Percentiles rank a stretch among this genome's conserved stretches.
Conservation (phyloP, 1,140 invertebrate genomes). For the Temnothorax curvispinosus region DNA sequence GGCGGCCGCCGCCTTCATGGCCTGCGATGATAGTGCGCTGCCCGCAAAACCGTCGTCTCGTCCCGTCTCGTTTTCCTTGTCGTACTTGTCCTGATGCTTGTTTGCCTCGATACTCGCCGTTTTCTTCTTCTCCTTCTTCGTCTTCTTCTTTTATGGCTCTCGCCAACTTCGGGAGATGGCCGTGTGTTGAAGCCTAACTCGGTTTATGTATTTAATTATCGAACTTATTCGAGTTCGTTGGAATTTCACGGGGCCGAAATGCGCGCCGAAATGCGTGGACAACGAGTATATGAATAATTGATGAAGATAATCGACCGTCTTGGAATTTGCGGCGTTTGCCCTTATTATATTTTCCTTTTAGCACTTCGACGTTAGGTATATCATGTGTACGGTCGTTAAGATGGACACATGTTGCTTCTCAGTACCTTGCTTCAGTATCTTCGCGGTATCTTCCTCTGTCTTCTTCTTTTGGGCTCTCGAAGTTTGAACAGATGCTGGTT, state of each 20-base stretch:
- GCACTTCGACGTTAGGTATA: neutral
- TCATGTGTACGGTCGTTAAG: neutral
- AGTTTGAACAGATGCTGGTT: neutral
- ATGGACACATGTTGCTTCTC: constrained; percentile 29
- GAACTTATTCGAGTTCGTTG: constrained; percentile 34
- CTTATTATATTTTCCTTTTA: constrained; percentile 40
- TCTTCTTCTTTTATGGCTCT: neutral
- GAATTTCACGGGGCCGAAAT: constrained; percentile 21
- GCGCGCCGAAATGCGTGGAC: neutral
- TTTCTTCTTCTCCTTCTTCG: constrained; percentile 7
- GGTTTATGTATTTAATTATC: constrained; percentile 56
- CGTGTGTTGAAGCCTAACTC: neutral
- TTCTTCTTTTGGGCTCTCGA: neutral
- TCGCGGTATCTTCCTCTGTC: neutral
- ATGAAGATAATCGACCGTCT: constrained; percentile 30
- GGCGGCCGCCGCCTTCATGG: constrained; percentile 49
- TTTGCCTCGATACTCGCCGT: constrained; percentile 21
- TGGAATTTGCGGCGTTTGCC: neutral
- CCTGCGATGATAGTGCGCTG: constrained; percentile 35
- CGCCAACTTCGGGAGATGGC: neutral
- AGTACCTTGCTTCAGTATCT: constrained; percentile 3
- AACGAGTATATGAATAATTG: constrained; percentile 48
- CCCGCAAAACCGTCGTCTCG: constrained; percentile 35
- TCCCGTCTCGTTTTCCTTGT: constrained; percentile 33
- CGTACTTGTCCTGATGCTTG: neutral